A percentile compares a stretch with the other conserved stretches of the same genome.
These are phyloP conservation scores for Oncopodura yosiiana DNA, from an alignment of 1,140 invertebrate species.

Conservation along the genomic window DNA sequence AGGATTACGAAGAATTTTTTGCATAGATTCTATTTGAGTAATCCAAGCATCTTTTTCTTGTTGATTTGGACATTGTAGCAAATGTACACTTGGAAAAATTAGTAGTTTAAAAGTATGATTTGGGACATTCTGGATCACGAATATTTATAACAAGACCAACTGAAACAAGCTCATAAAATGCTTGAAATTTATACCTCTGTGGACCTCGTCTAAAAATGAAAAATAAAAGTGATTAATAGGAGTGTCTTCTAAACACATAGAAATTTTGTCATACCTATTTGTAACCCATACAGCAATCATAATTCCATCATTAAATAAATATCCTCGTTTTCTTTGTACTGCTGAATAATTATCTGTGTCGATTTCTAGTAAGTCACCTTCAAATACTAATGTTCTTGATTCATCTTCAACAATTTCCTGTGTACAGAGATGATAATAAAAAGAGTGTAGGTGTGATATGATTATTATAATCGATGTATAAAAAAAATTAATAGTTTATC, in stretches of 20 bases:
- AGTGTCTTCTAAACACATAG: neutral
- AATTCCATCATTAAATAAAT: conserved; percentile 79
- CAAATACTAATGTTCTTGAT: conserved; percentile 66
- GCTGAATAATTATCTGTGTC: conserved; percentile 75
- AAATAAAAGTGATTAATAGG: conserved; percentile 31
- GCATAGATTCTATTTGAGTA: conserved; percentile 29
- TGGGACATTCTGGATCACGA: conserved; percentile 75
- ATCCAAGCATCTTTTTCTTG: conserved; percentile 52
- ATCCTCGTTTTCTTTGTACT: conserved; percentile 79
- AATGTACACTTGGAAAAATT: conserved; percentile 83
- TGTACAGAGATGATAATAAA: conserved; percentile 5
- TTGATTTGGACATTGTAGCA: conserved; percentile 80
- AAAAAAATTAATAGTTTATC: neutral
- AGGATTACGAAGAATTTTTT: conserved; percentile 34
- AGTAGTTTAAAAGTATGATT: conserved; percentile 88
- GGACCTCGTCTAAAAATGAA: conserved; percentile 53
- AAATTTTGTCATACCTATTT: conserved; percentile 44
- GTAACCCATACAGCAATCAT: conserved; percentile 65
- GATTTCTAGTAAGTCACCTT: conserved; percentile 82
- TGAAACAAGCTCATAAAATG: conserved; percentile 79
- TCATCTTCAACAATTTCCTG: conserved; percentile 63
- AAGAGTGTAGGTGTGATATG: neutral
- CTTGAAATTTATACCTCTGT: conserved; percentile 80
- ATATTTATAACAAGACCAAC: conserved; percentile 87
- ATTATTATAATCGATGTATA: neutral